Evolutionary conservation across 2,888 invertebrate species (phyloP), one percentile per base, ranked within the genome.

Genomic region (Phymatocera aterrima): DNA sequence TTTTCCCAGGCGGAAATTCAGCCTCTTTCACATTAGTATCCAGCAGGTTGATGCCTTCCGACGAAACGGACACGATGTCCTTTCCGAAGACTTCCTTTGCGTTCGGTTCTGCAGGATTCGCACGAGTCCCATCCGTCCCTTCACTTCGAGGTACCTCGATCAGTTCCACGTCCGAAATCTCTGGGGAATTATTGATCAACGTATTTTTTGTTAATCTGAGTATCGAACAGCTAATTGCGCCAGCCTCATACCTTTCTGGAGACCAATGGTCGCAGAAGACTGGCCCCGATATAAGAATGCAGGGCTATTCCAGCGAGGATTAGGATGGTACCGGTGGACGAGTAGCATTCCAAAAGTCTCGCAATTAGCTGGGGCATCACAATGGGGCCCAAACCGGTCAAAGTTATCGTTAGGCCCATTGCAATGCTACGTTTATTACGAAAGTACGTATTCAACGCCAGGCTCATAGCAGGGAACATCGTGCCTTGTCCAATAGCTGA

Each of bases 401-500:
- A 87, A 5, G 92, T 92, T 64, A 92, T 90, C 10, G 91, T 90
- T 24, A 92, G 85, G 51, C 92, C 92, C 82, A 92, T 89, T 1
- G 92, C 92, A 77, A 92, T 81, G 37, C 91, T 91, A 65, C 92
- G 89, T 83, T 89, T 90, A 83, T 91, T 89, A 70, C 90, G 90
- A 83, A 92, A 92, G 80, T 92, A 92, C 1, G 91, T 89, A 81
- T 92, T 92, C 40, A 91, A 85, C 0, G 92, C 92, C 65, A 92
- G 84, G 80, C 89, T 91, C 48, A 91, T 91, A 3, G 92, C 90
- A 28, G 92, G 91, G 84, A 90, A 89, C 57, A 91, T 82, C 51
- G 92, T 89, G 40, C 91, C 91, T 81, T 91, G 91, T 1, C 92
- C 92, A 48, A 91, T 80, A 57, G 92, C 92, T 92, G 84, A 74